Evolutionary conservation across 2,888 invertebrate species (phyloP).

Genomic region (Trypoxylon attenuatum): DNA sequence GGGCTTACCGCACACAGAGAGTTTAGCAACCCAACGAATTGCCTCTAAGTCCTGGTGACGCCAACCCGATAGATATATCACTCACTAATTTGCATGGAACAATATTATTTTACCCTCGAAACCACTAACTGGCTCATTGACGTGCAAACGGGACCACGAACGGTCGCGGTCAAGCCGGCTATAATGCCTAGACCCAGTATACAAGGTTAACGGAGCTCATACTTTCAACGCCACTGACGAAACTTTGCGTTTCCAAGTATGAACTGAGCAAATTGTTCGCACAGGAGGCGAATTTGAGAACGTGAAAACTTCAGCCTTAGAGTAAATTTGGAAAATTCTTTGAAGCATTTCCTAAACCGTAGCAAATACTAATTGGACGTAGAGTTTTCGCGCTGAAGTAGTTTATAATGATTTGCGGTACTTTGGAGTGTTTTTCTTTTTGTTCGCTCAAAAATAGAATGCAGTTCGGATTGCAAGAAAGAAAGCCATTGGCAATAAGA

Average conservation of each 20-base stretch:
- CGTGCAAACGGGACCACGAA: constrained; percentile 30
- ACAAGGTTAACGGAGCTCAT: constrained; percentile 12
- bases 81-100: constrained; percentile 48
- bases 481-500: neutral
- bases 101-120: constrained; percentile 53
- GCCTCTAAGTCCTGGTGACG: constrained; percentile 22
- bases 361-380: too few relatives aligned
- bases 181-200: constrained; percentile 23
- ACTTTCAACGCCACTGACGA: neutral
- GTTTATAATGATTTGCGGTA: too few relatives aligned
- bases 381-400: too few relatives aligned
- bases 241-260: neutral
- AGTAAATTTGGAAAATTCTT: too few relatives aligned
- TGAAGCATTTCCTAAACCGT: too few relatives aligned
- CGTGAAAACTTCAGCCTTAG: too few relatives aligned
- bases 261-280: too few relatives aligned
- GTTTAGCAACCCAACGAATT: constrained; percentile 24
- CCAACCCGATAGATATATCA: constrained; percentile 20
- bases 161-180: constrained; percentile 18
- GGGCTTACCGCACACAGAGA: neutral
- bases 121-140: constrained; percentile 42
- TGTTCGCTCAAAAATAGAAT: too few relatives aligned
- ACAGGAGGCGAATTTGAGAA: too few relatives aligned
- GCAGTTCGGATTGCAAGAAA: too few relatives aligned
- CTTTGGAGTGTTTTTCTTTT: too few relatives aligned